Evolutionary conservation across 37 sponge, comb jelly and placozoan genomes (phyloP), one percentile per base, ranked within the genome.

Genomic region (Dysidea cf. avara): DNA sequence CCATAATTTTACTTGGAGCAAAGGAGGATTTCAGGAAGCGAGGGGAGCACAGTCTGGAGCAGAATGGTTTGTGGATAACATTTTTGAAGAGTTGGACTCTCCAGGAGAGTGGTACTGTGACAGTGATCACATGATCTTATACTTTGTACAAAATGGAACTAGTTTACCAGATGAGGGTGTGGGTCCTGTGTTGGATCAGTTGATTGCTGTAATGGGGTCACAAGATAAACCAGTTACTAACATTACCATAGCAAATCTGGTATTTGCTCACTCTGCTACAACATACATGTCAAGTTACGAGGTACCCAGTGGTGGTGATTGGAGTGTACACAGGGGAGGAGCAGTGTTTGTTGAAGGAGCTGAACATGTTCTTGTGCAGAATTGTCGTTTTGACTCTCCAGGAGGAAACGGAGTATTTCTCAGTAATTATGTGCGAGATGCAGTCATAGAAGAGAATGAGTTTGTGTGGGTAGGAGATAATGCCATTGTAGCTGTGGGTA

Each of bases 31-130:
- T 17, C 83, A 82, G 39, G 83, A 83, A 68, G 84, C 84, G 17
- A 56, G 84, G 17, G 84, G 84, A 9, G 66, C 57, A 36, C 0
- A 0, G 2, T 36, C 35, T 47, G 84, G 84, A 18, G 56, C 66
- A 58, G 71, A 71, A 34, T 83, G 67, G 69, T 83, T 68, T 52
- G 71, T 83, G n/a, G 84, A 83, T 51, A 83, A 83, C 62, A 83
- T 83, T 60, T 39, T 68, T 25, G 84, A 83, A 50, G 77, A 74
- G 52, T 39, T 83, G 53, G 84, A 83, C 56, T 38, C 77, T 7
- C 77, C 84, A n/a, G 77, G 77, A 35, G 84, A 83, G 66, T 83
- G 84, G 84, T 83, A 76, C 39, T 76, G 53, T 24, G 53, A 83
- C 28, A 61, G 34, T 26, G 53, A 29, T 9, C 37, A 47, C 9